phyloP scores from a whole-genome alignment of 2,113 vertebrate genomes.

The Diglossa brunneiventris region DNA sequence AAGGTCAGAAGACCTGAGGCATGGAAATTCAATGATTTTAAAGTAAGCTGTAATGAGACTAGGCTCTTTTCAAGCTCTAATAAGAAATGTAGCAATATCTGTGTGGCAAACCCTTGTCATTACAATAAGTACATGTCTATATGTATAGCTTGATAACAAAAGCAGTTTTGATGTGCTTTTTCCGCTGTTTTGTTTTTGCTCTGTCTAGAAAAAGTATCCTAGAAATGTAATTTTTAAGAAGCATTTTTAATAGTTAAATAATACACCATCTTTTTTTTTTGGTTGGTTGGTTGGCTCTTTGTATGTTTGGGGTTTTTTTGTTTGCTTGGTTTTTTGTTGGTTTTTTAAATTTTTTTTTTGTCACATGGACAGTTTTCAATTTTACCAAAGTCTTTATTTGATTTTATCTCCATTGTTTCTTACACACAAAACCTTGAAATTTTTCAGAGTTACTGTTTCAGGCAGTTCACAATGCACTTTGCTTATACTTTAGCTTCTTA shows the following conservation, averaged over 20 bases:
- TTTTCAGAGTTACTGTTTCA: not conserved
- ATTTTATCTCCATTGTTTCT: not conserved
- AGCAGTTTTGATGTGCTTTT: not conserved
- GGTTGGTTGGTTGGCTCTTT: not conserved
- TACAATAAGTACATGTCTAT: not conserved
- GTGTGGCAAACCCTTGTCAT: not conserved
- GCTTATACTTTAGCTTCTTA: not conserved
- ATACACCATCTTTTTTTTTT: not conserved
- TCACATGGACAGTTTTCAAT: not conserved
- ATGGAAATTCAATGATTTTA: not conserved
- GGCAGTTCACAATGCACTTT: not conserved
- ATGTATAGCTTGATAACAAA: not conserved
- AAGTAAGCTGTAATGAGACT: not conserved
- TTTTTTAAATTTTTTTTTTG: not conserved
- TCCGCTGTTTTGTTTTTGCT: not conserved
- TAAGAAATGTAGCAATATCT: not conserved
- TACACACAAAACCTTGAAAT: not conserved
- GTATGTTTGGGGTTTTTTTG: not conserved
- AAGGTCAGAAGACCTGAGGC: not conserved
- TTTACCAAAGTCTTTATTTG: not conserved
- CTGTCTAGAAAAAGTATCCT: not conserved
- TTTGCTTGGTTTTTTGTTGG: not conserved
- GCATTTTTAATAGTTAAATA: not conserved
- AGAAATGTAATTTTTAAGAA: not conserved
- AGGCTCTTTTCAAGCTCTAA: not conserved